Evolutionary conservation across 2,113 vertebrate species (phyloP).

Genomic region (Okapia johnstoni): DNA sequence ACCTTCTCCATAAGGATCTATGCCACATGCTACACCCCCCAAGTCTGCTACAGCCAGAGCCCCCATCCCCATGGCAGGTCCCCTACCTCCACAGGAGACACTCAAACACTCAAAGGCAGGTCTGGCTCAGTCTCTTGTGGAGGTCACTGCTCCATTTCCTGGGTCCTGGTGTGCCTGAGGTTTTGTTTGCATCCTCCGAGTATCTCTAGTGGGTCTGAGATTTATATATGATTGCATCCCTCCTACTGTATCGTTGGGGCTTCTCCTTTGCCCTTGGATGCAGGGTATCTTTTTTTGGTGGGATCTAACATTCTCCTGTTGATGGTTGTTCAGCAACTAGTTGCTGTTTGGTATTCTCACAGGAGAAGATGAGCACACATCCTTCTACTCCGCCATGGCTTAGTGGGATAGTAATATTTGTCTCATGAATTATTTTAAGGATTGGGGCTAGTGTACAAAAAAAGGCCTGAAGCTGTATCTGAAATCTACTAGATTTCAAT

Average conservation of each 20-base stretch:
- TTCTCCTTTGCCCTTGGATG: background rate
- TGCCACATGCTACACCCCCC: accelerated
- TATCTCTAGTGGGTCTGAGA: background rate
- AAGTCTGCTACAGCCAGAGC: background rate
- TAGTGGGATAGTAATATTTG: background rate
- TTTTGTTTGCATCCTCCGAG: background rate
- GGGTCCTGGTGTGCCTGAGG: background rate
- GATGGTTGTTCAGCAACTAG: background rate
- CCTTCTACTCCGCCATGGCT: background rate
- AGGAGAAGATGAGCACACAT: background rate
- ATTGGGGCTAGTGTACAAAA: background rate
- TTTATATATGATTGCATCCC: accelerated
- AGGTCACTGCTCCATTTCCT: background rate
- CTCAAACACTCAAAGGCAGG: background rate
- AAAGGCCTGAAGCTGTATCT: background rate
- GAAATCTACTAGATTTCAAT: background rate
- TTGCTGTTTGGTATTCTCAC: background rate
- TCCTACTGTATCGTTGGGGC: background rate
- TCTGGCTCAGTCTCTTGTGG: background rate
- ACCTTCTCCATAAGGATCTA: background rate
- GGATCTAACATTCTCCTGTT: background rate
- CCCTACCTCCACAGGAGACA: accelerated
- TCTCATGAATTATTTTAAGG: background rate
- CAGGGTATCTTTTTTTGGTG: background rate
- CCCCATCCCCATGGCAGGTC: background rate